Base-by-base conservation (phyloP, 1,140 invertebrate species). In the Spodoptera litura region DNA sequence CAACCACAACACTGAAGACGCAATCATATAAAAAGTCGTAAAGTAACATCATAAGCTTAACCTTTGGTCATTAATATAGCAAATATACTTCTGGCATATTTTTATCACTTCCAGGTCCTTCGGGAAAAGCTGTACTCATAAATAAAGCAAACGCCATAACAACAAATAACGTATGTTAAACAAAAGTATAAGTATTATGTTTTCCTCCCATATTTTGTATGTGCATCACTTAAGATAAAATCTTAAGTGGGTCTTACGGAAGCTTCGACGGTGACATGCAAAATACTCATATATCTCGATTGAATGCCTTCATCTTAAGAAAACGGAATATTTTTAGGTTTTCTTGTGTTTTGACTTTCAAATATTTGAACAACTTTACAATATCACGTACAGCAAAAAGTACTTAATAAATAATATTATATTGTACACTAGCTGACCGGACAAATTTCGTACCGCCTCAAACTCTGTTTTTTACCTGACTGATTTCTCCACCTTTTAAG, bases 171-270 rank as follows among this genome's bases (percentile, higher is more conserved):
- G 25, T 13, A 61, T 61, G 58, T 35, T 44, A 44, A 44, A 44
- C 38, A 35, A 61, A 27, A 61, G 3, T 56, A 56, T 31, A 61
- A 61, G 58, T 35, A 31, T 61, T 61, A 6, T 13, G 58, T 61
- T 61, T 61, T 61, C 35, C 58, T 20, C 31, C 31, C 59, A 31
- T 15, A 9, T 8, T 62, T 38, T 62, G 12, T 62, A 35, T 38
- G 13, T 62, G 13, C 12, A 62, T 38, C 4, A n/a, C 13, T 35
- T 38, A 62, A 62, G 61, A 64, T 38, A 64, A 38, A 38, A 20
- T 64, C n/a, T 44, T 38, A 64, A 64, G n/a, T 44, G 35, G n/a
- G 61, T 64, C 61, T 38, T 64, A 44, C 10, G 61, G 61, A 56
- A 15, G 35, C 15, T 64, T 35, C 61, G 38, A 15, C 61, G n/a